phyloP scores from a whole-genome alignment of 2,888 invertebrate genomes.

The Rhamnusium bicolor region DNA sequence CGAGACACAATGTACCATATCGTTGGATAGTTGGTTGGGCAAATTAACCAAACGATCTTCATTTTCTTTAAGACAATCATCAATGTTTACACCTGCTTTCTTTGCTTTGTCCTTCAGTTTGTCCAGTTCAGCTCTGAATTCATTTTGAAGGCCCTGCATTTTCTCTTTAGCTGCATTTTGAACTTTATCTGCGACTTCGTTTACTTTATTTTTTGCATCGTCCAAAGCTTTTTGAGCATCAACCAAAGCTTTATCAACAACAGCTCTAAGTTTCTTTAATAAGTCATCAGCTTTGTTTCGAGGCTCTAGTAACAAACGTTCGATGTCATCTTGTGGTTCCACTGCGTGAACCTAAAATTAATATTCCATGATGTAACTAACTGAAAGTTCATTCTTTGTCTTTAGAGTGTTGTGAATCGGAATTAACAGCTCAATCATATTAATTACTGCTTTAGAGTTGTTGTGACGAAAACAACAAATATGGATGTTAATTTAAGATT shows the following conservation, averaged over 20 bases:
- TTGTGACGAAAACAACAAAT: too few relatives aligned
- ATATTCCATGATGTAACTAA: too few relatives aligned
- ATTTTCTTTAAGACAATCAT: constrained; percentile 39
- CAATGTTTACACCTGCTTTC: constrained; percentile 41
- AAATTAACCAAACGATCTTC: constrained; percentile 32
- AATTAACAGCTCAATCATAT: too few relatives aligned
- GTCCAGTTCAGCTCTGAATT: constrained; percentile 33
- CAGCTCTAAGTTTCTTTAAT: constrained; percentile 25
- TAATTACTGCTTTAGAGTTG: too few relatives aligned
- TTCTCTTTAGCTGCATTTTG: constrained; percentile 2
- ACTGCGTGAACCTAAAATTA: background rate
- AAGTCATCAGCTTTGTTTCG: constrained; percentile 36
- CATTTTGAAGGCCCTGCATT: constrained; percentile 23
- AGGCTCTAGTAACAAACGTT: background rate
- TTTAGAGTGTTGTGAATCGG: too few relatives aligned
- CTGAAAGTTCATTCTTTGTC: too few relatives aligned
- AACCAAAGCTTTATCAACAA: constrained; percentile 34
- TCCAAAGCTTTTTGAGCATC: constrained; percentile 34
- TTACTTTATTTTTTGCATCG: constrained; percentile 32
- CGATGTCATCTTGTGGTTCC: background rate
- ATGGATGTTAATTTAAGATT: too few relatives aligned
- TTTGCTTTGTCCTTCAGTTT: constrained; percentile 41
- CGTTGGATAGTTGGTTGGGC: constrained; percentile 32
- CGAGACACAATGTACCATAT: constrained; percentile 22
- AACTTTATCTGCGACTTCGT: constrained; percentile 20